Percentiles rank a stretch among this genome's conserved stretches.
phyloP scores from a whole-genome alignment of 2,797 vertebrate species.

The Falco peregrinus region DNA sequence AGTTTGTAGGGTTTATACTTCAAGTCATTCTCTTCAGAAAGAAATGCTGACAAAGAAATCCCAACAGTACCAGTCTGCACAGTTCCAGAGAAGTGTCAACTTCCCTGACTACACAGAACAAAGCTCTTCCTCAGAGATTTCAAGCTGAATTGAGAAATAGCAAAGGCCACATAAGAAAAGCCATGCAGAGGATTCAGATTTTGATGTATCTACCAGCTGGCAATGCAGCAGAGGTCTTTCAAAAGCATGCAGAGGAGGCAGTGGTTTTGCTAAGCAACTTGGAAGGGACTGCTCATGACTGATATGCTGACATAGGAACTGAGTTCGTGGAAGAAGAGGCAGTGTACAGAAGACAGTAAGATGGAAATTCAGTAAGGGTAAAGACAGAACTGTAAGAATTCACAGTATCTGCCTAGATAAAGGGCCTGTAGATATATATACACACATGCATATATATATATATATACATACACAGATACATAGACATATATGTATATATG shows the following conservation, averaged over 20 bases:
- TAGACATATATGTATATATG: rapidly evolving
- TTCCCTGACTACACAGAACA: background rate
- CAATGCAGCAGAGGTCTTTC: background rate
- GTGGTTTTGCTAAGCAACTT: background rate
- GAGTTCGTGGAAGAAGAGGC: background rate
- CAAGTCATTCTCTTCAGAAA: background rate
- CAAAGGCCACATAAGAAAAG: background rate
- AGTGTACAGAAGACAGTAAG: background rate
- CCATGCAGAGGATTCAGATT: background rate
- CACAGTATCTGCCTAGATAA: background rate
- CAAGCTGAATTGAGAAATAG: background rate
- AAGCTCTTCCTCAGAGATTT: background rate
- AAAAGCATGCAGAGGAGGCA: background rate
- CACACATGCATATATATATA: too few species aligned
- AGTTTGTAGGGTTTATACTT: background rate
- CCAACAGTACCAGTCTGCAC: background rate
- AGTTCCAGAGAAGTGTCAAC: background rate
- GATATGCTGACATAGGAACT: background rate
- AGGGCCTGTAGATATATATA: background rate
- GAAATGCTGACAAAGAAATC: background rate
- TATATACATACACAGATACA: background rate
- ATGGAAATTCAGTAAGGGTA: background rate
- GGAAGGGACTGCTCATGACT: background rate
- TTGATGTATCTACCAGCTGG: background rate
- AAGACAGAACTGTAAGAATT: background rate